phyloP scores from a whole-genome alignment of 2,888 invertebrate species.

The Hirtodrosophila histrioides region DNA sequence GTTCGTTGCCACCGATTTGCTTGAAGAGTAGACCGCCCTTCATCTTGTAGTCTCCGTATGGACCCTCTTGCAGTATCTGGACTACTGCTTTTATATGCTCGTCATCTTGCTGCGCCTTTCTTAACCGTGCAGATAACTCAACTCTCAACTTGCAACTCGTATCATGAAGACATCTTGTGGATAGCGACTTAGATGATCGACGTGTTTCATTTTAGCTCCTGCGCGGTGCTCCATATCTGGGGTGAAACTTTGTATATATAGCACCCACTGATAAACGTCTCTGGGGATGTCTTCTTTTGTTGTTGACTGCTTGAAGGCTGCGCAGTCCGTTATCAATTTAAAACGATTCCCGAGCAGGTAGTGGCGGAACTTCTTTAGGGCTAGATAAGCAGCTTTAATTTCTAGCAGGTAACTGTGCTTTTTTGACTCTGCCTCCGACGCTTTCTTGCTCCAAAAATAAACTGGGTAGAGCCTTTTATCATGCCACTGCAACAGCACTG shows the following conservation, averaged over 20 bases:
- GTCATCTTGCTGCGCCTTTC: too few relatives aligned
- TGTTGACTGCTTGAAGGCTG: constrained; percentile 1
- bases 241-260: constrained; percentile 1
- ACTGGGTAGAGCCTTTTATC: constrained; percentile 15
- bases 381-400: constrained; percentile 52
- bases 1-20: constrained; percentile 1
- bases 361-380: constrained; percentile 57
- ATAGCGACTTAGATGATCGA: too few relatives aligned
- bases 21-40: constrained; percentile 1
- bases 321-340: constrained; percentile 4
- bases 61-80: not conserved
- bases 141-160: too few relatives aligned
- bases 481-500: constrained; percentile 21
- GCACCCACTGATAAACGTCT: constrained; percentile 1
- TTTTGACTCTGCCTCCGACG: constrained; percentile 4
- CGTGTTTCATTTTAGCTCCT: not conserved
- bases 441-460: constrained; percentile 24
- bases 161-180: too few relatives aligned
- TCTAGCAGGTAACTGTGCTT: constrained; percentile 53
- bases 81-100: too few relatives aligned
- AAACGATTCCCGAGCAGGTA: constrained; percentile 2
- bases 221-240: not conserved
- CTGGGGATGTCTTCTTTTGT: constrained; percentile 1
- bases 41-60: not conserved
- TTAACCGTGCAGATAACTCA: too few relatives aligned